Percentiles rank a stretch among this genome's conserved stretches.
Conservation (phyloP, 2,888 invertebrate genomes). For the Agrypnus murinus region DNA sequence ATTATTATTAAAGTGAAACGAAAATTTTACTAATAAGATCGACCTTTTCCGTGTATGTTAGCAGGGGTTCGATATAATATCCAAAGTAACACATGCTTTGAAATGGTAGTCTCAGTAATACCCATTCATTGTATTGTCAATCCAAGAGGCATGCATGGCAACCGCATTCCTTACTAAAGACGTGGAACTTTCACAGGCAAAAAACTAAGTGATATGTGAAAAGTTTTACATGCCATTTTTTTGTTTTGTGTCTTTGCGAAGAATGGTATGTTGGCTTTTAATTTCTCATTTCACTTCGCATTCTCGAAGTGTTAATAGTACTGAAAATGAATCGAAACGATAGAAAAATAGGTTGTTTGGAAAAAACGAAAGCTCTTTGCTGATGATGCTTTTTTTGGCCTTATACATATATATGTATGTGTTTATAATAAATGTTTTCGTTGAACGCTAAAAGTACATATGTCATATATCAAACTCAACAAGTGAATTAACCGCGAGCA, state of each 20-base stretch:
- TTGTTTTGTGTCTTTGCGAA: conserved; percentile 40
- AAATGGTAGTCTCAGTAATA: conserved; percentile 48
- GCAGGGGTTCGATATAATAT: conserved; percentile 44
- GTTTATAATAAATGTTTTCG: conserved; percentile 37
- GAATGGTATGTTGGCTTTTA: conserved; percentile 37
- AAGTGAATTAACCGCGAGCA: conserved; percentile 49
- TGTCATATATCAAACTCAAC: conserved; percentile 49
- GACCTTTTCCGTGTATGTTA: conserved; percentile 38
- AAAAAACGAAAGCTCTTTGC: conserved; percentile 36
- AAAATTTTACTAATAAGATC: conserved; percentile 39
- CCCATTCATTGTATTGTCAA: conserved; percentile 55
- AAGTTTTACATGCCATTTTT: conserved; percentile 54
- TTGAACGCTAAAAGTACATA: conserved; percentile 42
- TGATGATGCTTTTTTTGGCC: conserved; percentile 23
- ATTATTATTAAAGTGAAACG: conserved; percentile 30
- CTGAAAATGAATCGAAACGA: neutral
- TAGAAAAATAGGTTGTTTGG: neutral
- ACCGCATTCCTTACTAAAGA: conserved; percentile 56
- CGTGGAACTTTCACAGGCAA: conserved; percentile 53
- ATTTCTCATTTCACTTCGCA: conserved; percentile 40
- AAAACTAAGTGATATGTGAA: conserved; percentile 55
- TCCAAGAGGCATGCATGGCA: conserved; percentile 51
- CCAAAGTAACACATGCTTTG: conserved; percentile 43
- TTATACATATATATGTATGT: too few relatives aligned
- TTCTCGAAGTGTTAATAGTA: neutral